Percentiles rank a stretch among this genome's conserved stretches.
These are phyloP conservation scores for Nematostella vectensis DNA, from an alignment of 92 coral and sea anemone genomes.

Conservation along the genomic window DNA sequence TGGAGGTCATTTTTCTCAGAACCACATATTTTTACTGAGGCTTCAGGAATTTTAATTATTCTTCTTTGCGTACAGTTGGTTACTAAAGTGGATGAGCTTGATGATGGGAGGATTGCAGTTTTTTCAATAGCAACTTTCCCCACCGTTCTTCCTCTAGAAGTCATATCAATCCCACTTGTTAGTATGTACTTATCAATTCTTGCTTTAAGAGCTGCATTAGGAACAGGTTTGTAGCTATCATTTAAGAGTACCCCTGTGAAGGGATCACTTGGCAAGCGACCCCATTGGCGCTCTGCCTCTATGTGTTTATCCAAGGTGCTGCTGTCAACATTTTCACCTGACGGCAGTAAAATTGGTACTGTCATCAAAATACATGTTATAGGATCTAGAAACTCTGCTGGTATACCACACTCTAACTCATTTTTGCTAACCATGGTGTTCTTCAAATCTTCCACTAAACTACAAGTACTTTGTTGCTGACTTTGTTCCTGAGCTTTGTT, in stretches of 20 bases:
- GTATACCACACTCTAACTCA: conserved; percentile 22
- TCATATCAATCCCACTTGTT: conserved; percentile 46
- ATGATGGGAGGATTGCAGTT: too few relatives aligned
- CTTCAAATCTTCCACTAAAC: neutral
- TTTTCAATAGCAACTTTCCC: conserved; percentile 44
- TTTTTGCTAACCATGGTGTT: neutral
- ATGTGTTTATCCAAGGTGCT: conserved; percentile 82
- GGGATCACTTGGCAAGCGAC: conserved; percentile 84
- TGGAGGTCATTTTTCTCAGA: too few relatives aligned
- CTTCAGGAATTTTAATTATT: too few relatives aligned
- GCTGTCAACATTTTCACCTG: conserved; percentile 82
- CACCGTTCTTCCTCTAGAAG: conserved; percentile 57
- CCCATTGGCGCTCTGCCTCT: conserved; percentile 72
- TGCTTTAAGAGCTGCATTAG: conserved; percentile 80
- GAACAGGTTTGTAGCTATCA: conserved; percentile 52
- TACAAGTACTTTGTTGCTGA: neutral
- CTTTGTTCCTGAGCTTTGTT: conserved; percentile 5
- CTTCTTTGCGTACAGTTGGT: too few relatives aligned
- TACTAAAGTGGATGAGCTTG: too few relatives aligned
- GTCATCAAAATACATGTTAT: conserved; percentile 86
- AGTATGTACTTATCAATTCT: conserved; percentile 82
- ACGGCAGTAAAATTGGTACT: conserved; percentile 79
- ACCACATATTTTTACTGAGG: too few relatives aligned
- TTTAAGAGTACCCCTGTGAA: conserved; percentile 84
- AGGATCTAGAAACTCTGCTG: conserved; percentile 86